Conservation (phyloP, 2,113 vertebrate species). For the Otocyon megalotis region DNA sequence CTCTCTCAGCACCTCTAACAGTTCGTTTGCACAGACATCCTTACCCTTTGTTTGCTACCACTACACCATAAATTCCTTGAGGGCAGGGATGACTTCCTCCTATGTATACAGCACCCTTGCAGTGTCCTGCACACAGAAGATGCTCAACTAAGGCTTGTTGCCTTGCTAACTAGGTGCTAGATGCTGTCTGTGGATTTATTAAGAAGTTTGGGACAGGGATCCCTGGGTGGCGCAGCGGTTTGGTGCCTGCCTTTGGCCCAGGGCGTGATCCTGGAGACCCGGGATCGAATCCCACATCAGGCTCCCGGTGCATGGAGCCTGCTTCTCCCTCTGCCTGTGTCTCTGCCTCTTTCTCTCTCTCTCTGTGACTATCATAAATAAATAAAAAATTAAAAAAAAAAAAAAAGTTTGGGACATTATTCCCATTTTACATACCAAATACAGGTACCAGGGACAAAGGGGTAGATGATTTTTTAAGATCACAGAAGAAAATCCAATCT, state of each 20-base stretch:
- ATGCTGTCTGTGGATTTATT: neutral
- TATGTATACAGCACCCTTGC: neutral
- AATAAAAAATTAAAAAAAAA: too few species aligned
- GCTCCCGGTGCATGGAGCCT: too few species aligned
- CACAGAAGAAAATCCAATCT: neutral
- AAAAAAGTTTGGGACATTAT: neutral
- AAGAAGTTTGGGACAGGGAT: neutral
- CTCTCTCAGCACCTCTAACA: neutral
- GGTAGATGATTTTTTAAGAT: constrained; percentile 22
- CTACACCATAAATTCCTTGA: neutral
- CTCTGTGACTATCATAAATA: too few species aligned
- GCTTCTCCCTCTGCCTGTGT: too few species aligned
- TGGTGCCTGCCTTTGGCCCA: too few species aligned
- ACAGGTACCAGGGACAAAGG: neutral
- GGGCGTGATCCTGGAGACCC: too few species aligned
- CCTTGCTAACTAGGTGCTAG: neutral
- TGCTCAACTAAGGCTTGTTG: neutral
- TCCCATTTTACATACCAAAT: constrained; percentile 17
- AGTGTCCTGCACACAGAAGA: neutral
- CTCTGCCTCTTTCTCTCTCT: too few species aligned
- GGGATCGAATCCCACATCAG: too few species aligned
- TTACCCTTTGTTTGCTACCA: neutral
- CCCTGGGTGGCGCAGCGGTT: too few species aligned
- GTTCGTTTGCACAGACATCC: neutral
- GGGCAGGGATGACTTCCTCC: neutral